Base-by-base conservation (phyloP, 2,113 vertebrate genomes). In the Anser brachyrhynchus region DNA sequence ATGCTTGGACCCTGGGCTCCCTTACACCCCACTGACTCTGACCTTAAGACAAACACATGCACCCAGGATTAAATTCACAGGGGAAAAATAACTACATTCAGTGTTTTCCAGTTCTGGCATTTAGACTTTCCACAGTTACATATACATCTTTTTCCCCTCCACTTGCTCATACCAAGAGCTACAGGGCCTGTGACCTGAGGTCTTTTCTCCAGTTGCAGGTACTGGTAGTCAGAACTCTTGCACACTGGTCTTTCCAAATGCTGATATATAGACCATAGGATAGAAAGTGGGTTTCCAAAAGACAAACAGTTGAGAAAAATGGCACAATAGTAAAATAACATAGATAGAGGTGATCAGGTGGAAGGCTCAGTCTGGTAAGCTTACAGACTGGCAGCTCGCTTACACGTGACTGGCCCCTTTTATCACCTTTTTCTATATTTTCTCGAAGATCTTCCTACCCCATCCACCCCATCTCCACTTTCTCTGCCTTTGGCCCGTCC, bases 231-330 rank as follows among this genome's bases (percentile, higher is more conserved):
- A 39, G 33, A 72, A 6, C 6, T 35, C 20, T 43, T 52, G 9
- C 9, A 19, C 0, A 0, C 29, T 2, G 3, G 3, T 44, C 13
- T 46, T 58, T 58, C 19, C 39, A 52, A 54, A 41, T 16, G 23
- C 14, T 29, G 37, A 37, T 5, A 14, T 28, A 25, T 3, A 41
- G 29, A 21, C 15, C 10, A 21, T 2, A 41, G 26, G 25, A 15
- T 8, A 62, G 7, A 13, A 4, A 39, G 16, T 26, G 19, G 5
- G 1, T 92, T 88, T 44, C 33, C 8, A 16, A 6, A 39, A 26
- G 20, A 62, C 73, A 87, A 62, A 16, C 8, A 29, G 4, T 28
- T 73, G 51, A 51, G 15, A 28, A 67, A 75, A 88, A 23, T 25
- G 0, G 37, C 61, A 78, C 57, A 43, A 13, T 41, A 19, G 6